phyloP scores from a whole-genome alignment of 1,140 invertebrate species.

The Papilio polyxenes region DNA sequence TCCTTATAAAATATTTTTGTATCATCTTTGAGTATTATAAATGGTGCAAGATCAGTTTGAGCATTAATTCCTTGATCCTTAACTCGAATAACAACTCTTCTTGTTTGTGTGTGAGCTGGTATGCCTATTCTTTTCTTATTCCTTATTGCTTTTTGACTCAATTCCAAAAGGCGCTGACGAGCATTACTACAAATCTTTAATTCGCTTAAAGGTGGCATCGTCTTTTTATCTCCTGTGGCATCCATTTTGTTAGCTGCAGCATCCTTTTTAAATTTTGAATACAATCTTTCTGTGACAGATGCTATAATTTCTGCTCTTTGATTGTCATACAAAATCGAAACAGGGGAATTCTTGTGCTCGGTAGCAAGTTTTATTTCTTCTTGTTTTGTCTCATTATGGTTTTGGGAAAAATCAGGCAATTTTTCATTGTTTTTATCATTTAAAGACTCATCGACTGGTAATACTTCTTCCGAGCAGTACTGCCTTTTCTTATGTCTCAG shows the following conservation, averaged over 20 bases:
- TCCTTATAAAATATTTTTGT: constrained; percentile 58
- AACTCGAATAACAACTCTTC: constrained; percentile 77
- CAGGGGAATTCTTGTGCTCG: constrained; percentile 46
- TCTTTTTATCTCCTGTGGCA: constrained; percentile 69
- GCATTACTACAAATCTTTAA: constrained; percentile 81
- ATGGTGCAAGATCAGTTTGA: constrained; percentile 77
- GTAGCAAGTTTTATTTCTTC: constrained; percentile 49
- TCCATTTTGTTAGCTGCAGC: constrained; percentile 72
- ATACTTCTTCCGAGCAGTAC: constrained; percentile 76
- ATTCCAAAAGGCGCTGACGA: constrained; percentile 79
- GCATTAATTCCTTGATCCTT: constrained; percentile 82
- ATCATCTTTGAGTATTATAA: constrained; percentile 57
- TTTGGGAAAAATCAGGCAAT: constrained; percentile 48
- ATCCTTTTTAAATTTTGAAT: constrained; percentile 83
- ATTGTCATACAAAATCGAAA: constrained; percentile 69
- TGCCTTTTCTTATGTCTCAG: constrained; percentile 69
- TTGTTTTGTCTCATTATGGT: constrained; percentile 54
- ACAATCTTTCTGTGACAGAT: constrained; percentile 85
- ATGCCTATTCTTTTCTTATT: constrained; percentile 82
- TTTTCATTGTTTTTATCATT: constrained; percentile 39
- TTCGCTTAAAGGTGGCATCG: constrained; percentile 74
- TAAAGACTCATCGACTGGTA: constrained; percentile 56
- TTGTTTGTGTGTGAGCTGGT: constrained; percentile 70
- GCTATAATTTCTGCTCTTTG: constrained; percentile 85
- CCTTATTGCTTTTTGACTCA: constrained; percentile 81